Conservation (phyloP, 2,888 invertebrate genomes). For the Cantharis rustica region DNA sequence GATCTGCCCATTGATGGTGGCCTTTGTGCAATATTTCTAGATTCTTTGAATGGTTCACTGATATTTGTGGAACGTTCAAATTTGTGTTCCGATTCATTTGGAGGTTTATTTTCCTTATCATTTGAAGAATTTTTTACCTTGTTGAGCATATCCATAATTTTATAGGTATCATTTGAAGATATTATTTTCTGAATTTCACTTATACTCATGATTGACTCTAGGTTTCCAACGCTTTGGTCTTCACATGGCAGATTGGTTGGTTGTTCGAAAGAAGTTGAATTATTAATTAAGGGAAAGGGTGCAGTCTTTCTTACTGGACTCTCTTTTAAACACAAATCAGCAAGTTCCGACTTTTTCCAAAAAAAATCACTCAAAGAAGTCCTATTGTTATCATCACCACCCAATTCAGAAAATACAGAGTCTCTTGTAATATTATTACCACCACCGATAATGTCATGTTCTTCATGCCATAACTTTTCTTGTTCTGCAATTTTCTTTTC, state of each 20-base stretch:
- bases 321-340: conserved; percentile 40
- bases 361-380: conserved; percentile 58
- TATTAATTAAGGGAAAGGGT: conserved; percentile 45
- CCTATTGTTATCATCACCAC: conserved; percentile 19
- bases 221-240: background rate
- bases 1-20: background rate
- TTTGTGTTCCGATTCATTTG: background rate
- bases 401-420: conserved; percentile 9
- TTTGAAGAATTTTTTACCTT: background rate
- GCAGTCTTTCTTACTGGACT: conserved; percentile 40
- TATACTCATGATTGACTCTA: conserved; percentile 17
- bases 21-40: background rate
- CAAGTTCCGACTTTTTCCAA: conserved; percentile 53
- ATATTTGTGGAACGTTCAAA: background rate
- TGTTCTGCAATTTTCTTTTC: conserved; percentile 53
- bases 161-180: conserved; percentile 17
- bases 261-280: conserved; percentile 13
- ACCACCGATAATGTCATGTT: conserved; percentile 35
- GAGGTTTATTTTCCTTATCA: background rate
- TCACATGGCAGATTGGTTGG: background rate
- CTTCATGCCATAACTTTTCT: conserved; percentile 54
- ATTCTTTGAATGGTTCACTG: conserved; percentile 3
- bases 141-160: conserved; percentile 22
- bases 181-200: conserved; percentile 25
- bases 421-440: background rate